These are phyloP conservation scores for Geophilus truncorum DNA, from an alignment of 2,888 invertebrate species.

Conservation along the genomic window DNA sequence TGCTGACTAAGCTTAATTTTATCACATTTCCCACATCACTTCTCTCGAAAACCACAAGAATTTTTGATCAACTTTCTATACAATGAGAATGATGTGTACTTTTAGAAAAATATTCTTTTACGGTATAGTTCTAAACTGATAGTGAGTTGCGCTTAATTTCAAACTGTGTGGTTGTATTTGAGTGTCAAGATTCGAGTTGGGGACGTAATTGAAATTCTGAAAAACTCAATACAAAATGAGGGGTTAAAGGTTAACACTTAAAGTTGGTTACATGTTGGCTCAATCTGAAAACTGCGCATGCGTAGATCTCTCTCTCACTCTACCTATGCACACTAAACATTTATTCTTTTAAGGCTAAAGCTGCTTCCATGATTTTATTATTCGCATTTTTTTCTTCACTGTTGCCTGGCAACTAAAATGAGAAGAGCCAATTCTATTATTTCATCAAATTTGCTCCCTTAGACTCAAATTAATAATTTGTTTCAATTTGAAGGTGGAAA, in stretches of 20 bases:
- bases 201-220: background rate
- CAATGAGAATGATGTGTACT: no score
- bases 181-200: no score
- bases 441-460: background rate
- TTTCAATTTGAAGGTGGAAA: background rate
- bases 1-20: background rate
- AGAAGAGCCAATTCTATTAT: background rate
- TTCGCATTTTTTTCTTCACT: background rate
- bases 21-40: background rate
- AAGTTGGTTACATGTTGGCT: background rate
- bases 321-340: background rate
- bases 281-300: background rate
- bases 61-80: background rate
- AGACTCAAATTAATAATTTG: background rate
- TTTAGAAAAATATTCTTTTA: no score
- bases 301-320: no score
- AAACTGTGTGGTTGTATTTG: no score
- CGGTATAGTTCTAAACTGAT: no score
- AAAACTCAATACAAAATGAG: background rate
- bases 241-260: background rate
- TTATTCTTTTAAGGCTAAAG: background rate
- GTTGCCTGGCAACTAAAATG: constrained; percentile 24
- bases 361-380: background rate
- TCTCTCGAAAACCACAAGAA: background rate
- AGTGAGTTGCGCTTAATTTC: no score